A percentile compares a stretch with the other conserved stretches of the same genome.
phyloP scores from a whole-genome alignment of 2,888 invertebrate genomes.

The Drosophila imparisetae region DNA sequence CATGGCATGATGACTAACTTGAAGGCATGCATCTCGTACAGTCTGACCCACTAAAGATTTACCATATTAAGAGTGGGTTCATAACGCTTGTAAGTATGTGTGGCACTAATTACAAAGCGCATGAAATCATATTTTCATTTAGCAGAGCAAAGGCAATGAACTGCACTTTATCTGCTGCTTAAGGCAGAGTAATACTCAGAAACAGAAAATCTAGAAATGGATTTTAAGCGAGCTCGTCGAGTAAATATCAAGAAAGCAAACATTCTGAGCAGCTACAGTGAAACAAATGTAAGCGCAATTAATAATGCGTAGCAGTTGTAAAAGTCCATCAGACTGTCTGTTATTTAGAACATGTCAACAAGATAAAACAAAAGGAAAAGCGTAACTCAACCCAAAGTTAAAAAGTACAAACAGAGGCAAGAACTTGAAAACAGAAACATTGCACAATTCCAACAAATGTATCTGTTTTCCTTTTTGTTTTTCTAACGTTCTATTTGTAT shows the following conservation, averaged over 20 bases:
- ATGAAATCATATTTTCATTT: constrained; percentile 17
- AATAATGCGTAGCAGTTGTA: constrained; percentile 49
- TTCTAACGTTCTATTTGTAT: constrained; percentile 27
- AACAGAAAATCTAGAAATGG: constrained; percentile 30
- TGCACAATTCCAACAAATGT: constrained; percentile 15
- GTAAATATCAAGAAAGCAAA: constrained; percentile 52
- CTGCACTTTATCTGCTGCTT: constrained; percentile 55
- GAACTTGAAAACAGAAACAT: constrained; percentile 14
- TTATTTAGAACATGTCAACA: constrained; percentile 58
- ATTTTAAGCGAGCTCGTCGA: constrained; percentile 21
- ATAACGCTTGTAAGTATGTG: not conserved
- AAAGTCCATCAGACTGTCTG: constrained; percentile 12
- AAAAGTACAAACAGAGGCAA: constrained; percentile 9
- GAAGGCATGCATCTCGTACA: not conserved
- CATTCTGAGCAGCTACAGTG: constrained; percentile 35
- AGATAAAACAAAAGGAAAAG: constrained; percentile 21
- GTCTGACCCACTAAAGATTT: constrained; percentile 14
- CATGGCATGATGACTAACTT: constrained; percentile 7
- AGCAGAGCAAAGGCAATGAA: constrained; percentile 61
- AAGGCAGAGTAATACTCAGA: constrained; percentile 9
- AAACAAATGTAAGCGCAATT: constrained; percentile 58
- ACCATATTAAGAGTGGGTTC: not conserved
- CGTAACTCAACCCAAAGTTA: constrained; percentile 33
- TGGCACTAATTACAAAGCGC: constrained; percentile 12
- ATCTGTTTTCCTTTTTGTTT: constrained; percentile 19